phyloP scores from a whole-genome alignment of 2,113 vertebrate species.

The Myiozetetes cayanensis region DNA sequence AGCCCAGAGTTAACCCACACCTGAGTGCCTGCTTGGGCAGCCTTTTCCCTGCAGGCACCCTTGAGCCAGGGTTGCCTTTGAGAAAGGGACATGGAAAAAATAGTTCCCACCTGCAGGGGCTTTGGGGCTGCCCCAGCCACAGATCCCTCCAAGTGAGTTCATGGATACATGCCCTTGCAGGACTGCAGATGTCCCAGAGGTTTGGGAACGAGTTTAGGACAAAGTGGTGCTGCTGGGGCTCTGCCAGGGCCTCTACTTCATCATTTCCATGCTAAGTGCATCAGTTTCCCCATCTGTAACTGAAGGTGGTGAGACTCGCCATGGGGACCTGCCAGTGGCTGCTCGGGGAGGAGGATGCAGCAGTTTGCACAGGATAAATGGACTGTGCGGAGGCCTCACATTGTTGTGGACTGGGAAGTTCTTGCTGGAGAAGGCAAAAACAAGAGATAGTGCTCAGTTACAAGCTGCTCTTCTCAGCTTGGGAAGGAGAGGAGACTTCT shows the following conservation, averaged over 20 bases:
- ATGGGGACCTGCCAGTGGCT: accelerated
- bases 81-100: not conserved
- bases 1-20: accelerated
- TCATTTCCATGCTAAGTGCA: not conserved
- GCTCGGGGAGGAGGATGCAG: accelerated
- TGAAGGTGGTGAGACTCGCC: not conserved
- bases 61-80: not conserved
- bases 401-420: not conserved
- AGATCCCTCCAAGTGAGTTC: accelerated
- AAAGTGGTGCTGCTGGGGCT: no score
- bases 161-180: not conserved
- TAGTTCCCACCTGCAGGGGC: not conserved
- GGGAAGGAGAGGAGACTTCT: not conserved
- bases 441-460: not conserved
- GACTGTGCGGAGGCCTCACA: not conserved
- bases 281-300: not conserved
- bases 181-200: not conserved
- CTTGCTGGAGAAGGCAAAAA: not conserved
- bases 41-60: not conserved
- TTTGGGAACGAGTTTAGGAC: not conserved
- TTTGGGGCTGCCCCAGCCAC: not conserved
- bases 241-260: accelerated
- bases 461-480: not conserved
- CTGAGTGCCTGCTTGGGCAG: not conserved
- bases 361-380: not conserved